phyloP scores from a whole-genome alignment of 2,797 vertebrate genomes.

The Allobates femoralis region DNA sequence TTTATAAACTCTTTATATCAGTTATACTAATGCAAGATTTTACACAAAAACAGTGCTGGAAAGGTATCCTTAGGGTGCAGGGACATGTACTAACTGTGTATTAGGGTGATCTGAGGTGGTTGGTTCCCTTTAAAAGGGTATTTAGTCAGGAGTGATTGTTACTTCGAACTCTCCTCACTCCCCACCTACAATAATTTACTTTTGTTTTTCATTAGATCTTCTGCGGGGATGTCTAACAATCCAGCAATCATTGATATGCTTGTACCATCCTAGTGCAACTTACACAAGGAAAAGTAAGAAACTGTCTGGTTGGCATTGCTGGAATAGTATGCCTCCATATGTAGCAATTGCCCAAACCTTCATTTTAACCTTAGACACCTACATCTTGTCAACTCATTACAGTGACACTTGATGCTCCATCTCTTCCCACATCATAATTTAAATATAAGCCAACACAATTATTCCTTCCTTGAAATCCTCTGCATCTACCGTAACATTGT shows the following conservation, averaged over 20 bases:
- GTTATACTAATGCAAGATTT: no score
- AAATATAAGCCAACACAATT: not conserved
- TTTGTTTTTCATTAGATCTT: no score
- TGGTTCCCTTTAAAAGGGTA: no score
- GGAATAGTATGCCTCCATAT: not conserved
- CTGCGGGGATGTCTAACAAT: no score
- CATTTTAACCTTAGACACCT: not conserved
- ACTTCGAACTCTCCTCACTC: no score
- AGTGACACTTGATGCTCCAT: not conserved
- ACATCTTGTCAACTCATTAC: not conserved
- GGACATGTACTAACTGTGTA: no score
- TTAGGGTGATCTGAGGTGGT: no score
- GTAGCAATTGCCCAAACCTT: slow-evolving; percentile 1
- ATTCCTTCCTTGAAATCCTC: not conserved
- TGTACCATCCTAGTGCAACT: not conserved
- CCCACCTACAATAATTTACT: no score
- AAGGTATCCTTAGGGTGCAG: no score
- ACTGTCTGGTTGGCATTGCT: not conserved
- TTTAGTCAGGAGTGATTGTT: no score
- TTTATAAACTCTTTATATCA: no score
- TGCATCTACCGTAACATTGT: not conserved
- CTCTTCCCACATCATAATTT: not conserved
- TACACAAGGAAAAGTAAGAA: not conserved
- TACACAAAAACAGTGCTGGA: no score
- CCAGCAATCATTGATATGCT: not conserved